Percentiles rank a stretch among this genome's conserved stretches.
Conservation (phyloP, 2,888 invertebrate genomes). For the Epiblema foenella region DNA sequence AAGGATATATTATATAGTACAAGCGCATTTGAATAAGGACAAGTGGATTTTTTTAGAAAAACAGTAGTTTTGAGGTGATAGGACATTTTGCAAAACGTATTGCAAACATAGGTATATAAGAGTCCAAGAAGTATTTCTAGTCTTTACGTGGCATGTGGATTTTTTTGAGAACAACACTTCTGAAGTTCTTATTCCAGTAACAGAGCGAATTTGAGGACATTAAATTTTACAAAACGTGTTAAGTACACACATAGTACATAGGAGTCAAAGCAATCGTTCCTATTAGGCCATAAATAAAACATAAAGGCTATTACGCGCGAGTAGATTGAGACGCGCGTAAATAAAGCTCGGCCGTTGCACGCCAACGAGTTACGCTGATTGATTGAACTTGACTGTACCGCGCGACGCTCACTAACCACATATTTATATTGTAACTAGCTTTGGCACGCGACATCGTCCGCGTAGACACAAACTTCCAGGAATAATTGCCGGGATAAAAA, state of each 20-base stretch:
- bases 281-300: slow-evolving; percentile 34
- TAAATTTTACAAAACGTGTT: background rate
- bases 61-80: no score
- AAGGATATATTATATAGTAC: background rate
- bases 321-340: slow-evolving; percentile 33
- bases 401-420: slow-evolving; percentile 30
- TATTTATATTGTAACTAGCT: background rate
- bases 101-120: no score
- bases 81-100: no score
- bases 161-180: no score
- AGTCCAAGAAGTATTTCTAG: no score
- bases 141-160: no score
- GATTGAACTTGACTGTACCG: slow-evolving; percentile 28
- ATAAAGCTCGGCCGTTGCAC: slow-evolving; percentile 39
- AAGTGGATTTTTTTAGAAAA: background rate
- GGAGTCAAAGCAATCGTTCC: background rate
- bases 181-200: background rate
- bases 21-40: background rate
- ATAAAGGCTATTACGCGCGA: slow-evolving; percentile 22
- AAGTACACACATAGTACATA: background rate
- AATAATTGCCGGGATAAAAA: no score
- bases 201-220: background rate
- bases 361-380: slow-evolving; percentile 39
- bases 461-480: no score
- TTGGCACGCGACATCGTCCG: background rate